A percentile compares a stretch with the other conserved stretches of the same genome.
Conservation (phyloP, 2,797 vertebrate species). For the Danio jaintianensis region DNA sequence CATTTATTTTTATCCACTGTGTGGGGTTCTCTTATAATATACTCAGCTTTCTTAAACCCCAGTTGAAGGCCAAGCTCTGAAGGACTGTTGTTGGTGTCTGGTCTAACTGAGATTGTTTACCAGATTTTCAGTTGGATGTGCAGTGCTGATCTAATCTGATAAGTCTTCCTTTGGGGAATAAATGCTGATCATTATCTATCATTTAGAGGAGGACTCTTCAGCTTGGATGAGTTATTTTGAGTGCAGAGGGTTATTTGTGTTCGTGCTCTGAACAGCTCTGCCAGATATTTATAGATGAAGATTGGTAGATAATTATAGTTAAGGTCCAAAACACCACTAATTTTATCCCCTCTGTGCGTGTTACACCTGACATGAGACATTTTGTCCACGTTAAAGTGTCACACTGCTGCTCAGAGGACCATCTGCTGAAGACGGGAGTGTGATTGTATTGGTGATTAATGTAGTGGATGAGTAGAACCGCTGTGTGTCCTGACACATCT, state of each 20-base stretch:
- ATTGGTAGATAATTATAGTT: constrained; percentile 37
- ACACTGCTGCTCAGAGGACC: constrained; percentile 8
- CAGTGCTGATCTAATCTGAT: background rate
- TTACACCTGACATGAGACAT: constrained; percentile 7
- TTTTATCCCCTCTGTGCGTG: constrained; percentile 5
- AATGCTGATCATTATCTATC: background rate
- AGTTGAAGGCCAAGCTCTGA: background rate
- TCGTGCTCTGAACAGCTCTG: background rate
- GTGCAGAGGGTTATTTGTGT: constrained; percentile 30
- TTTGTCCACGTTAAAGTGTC: constrained; percentile 13
- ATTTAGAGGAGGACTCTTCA: constrained; percentile 12
- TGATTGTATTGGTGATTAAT: constrained; percentile 25
- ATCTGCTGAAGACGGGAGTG: constrained; percentile 6
- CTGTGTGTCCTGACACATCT: constrained; percentile 44
- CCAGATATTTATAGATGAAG: constrained; percentile 31
- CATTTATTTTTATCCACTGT: constrained; percentile 32
- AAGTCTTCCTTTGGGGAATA: background rate
- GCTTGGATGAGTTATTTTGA: background rate
- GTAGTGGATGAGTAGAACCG: background rate
- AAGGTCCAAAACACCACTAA: constrained; percentile 7
- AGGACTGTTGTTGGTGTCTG: background rate
- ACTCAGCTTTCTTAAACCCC: background rate
- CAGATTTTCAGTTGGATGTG: constrained; percentile 7
- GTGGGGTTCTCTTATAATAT: constrained; percentile 16
- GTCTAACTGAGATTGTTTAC: constrained; percentile 7